phyloP scores from a whole-genome alignment of 92 coral and sea anemone genomes.

The Montipora capitata region DNA sequence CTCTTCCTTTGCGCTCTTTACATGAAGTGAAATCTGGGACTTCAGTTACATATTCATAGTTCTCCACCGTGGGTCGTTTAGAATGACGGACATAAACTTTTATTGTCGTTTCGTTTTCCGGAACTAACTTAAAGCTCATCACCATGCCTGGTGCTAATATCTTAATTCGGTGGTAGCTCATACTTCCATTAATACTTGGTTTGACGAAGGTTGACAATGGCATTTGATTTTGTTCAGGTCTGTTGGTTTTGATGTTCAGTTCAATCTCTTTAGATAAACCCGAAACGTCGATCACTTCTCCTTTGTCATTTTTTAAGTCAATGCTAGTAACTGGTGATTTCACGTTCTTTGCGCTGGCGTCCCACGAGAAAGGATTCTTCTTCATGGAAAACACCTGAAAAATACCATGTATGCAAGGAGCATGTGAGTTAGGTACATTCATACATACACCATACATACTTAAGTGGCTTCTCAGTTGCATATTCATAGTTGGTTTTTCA shows the following conservation, averaged over 20 bases:
- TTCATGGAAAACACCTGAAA: conserved; percentile 83
- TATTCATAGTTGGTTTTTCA: not conserved
- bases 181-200: conserved; percentile 79
- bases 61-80: conserved; percentile 73
- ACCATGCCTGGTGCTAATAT: conserved; percentile 76
- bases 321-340: conserved; percentile 84
- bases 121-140: conserved; percentile 73
- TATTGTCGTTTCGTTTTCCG: conserved; percentile 69
- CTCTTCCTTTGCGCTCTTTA: conserved; percentile 16
- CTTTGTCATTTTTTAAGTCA: conserved; percentile 82
- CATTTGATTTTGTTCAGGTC: conserved; percentile 22
- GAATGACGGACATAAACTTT: conserved; percentile 71
- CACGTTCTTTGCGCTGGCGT: conserved; percentile 76
- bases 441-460: no score
- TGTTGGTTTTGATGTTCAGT: conserved; percentile 63
- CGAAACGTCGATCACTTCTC: conserved; percentile 69
- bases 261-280: conserved; percentile 82
- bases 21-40: conserved; percentile 89
- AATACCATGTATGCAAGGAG: not conserved
- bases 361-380: conserved; percentile 95
- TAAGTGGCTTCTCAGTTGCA: no score
- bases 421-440: not conserved
- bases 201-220: conserved; percentile 58
- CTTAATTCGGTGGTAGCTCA: conserved; percentile 80
- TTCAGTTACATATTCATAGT: conserved; percentile 58